phyloP scores from a whole-genome alignment of 2,888 invertebrate species.

The Aricia artaxerxes region DNA sequence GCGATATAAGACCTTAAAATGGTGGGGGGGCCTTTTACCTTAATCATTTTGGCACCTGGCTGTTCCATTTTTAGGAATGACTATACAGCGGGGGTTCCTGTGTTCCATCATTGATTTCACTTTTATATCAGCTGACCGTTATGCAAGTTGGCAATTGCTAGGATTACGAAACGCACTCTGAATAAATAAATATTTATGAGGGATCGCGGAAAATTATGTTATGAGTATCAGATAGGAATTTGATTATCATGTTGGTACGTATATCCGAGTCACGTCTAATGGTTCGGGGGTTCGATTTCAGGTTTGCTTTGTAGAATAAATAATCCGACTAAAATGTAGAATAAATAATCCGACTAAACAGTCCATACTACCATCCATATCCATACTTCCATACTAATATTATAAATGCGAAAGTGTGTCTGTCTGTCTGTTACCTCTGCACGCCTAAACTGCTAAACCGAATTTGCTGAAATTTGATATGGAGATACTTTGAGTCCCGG shows the following conservation, averaged over 20 bases:
- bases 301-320: no score
- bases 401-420: not conserved
- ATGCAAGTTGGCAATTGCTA: not conserved
- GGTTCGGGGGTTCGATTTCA: not conserved
- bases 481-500: no score
- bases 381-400: not conserved
- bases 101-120: constrained; percentile 4
- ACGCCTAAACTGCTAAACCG: not conserved
- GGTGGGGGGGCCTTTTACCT: no score
- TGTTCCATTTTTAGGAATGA: no score
- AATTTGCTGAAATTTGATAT: not conserved
- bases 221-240: constrained; percentile 1
- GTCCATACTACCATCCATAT: no score
- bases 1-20: no score
- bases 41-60: no score
- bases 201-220: not conserved
- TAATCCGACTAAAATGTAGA: no score
- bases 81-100: no score
- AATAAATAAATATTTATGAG: constrained; percentile 21
- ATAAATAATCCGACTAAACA: no score
- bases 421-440: not conserved
- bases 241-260: not conserved
- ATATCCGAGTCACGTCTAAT: not conserved
- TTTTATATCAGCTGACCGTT: constrained; percentile 6
- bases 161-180: constrained; percentile 1